phyloP scores from a whole-genome alignment of 2,888 invertebrate genomes.

The Nyleta sp. region DNA sequence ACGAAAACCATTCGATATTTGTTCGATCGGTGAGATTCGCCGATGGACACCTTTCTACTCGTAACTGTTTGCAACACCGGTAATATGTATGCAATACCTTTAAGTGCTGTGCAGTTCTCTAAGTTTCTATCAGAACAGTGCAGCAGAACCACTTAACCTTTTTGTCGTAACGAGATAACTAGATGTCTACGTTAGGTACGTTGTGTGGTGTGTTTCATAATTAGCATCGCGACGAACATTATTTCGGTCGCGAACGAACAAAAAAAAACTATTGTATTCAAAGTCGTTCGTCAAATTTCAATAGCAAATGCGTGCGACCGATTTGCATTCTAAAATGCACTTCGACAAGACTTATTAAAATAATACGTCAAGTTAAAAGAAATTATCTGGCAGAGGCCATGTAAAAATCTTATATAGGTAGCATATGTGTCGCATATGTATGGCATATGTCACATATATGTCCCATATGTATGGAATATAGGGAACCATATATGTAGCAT shows the following conservation, averaged over 20 bases:
- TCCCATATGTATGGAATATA: no score
- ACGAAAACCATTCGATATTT: slow-evolving; percentile 40
- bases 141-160: slow-evolving; percentile 62
- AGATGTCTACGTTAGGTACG: slow-evolving; percentile 55
- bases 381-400: background rate
- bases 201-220: slow-evolving; percentile 42
- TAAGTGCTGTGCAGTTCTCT: slow-evolving; percentile 57
- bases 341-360: no score
- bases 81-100: slow-evolving; percentile 63
- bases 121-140: slow-evolving; percentile 57
- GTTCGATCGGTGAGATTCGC: slow-evolving; percentile 60
- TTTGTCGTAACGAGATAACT: slow-evolving; percentile 64
- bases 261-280: slow-evolving; percentile 17
- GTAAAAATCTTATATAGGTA: no score
- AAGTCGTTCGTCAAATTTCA: slow-evolving; percentile 1
- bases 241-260: slow-evolving; percentile 6
- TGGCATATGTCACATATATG: no score
- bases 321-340: background rate
- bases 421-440: no score
- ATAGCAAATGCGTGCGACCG: background rate
- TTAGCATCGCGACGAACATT: slow-evolving; percentile 35
- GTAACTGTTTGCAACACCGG: slow-evolving; percentile 62
- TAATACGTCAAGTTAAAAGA: slow-evolving; percentile 11
- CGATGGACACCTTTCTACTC: slow-evolving; percentile 63
- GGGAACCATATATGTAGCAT: no score